Percentiles rank a stretch among this genome's conserved stretches.
These are phyloP conservation scores for Therioaphis trifolii DNA, from an alignment of 2,888 invertebrate species.

Conservation along the genomic window DNA sequence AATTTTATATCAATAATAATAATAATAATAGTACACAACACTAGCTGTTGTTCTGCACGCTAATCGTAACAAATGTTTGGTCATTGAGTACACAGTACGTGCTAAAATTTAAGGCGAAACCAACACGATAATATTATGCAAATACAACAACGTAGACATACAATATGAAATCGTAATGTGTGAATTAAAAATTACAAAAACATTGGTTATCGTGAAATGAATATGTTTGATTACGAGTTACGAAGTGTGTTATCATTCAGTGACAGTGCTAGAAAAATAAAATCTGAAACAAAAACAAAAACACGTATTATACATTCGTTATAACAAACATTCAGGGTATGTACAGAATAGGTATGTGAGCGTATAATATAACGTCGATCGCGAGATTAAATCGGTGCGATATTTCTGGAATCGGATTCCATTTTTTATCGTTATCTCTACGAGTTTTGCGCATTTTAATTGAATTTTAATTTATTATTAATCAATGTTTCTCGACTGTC, in stretches of 20 bases:
- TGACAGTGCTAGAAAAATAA: constrained; percentile 52
- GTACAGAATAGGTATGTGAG: not conserved
- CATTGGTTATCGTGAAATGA: not conserved
- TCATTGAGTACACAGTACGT: constrained; percentile 32
- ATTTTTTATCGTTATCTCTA: too few species aligned
- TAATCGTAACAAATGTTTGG: constrained; percentile 37
- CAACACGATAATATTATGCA: not conserved
- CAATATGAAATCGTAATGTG: not conserved
- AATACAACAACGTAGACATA: not conserved
- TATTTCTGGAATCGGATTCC: too few species aligned
- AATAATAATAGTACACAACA: not conserved
- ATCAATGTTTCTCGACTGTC: too few species aligned
- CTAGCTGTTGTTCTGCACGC: constrained; percentile 7
- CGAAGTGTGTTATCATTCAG: constrained; percentile 11
- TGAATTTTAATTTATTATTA: too few species aligned
- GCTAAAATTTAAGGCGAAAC: constrained; percentile 20
- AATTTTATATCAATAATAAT: not conserved
- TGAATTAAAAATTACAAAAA: constrained; percentile 35
- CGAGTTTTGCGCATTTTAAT: too few species aligned
- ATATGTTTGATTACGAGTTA: constrained; percentile 33
- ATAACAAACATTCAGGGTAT: not conserved
- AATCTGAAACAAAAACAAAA: constrained; percentile 47
- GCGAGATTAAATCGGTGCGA: not conserved
- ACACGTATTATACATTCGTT: not conserved
- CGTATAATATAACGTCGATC: not conserved